Evolutionary conservation across 2,888 invertebrate species (phyloP), one percentile per base, ranked within the genome.

Genomic region (Eulithis prunata): DNA sequence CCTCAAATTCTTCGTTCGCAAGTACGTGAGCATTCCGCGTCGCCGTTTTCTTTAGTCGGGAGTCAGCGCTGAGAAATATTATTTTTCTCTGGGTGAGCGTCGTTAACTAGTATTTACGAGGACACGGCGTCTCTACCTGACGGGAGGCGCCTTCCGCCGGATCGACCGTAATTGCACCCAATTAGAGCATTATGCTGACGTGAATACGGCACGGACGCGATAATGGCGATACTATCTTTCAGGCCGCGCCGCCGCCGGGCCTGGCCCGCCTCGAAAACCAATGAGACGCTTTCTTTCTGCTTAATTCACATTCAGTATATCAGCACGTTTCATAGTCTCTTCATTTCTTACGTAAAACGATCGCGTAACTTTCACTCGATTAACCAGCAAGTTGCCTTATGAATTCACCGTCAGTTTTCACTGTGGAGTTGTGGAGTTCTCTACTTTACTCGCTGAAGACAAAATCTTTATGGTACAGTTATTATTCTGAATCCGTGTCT

Each of bases 111-210:
- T 91, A 91, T 91, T 93, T 91, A 93, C 89, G 91, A 88, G 89
- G 87, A 90, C 87, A 86, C 84, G 83, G 82, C 85, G 84, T 79
- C 81, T 86, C 88, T 87, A 91, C 91, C 91, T 91, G 91, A 88
- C 89, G 87, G 71, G 81, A 80, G 86, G 84, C 76, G 86, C 86
- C 88, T 88, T 88, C 87, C 86, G 81, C 84, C 85, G 86, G 88
- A 87, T 88, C 87, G 87, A 79, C 80, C 85, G 89, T 93, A 92
- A 93, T 92, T 92, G 90, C 86, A 85, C 86, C 90, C 92, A 93
- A 93, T 93, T 93, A 93, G 90, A 90, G 86, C 88, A 90, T 93
- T 90, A 91, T 88, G 92, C 92, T 92, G 91, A 93, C 91, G 90
- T 89, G 90, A 90, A 91, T 91, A 88, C 86, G 88, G 88, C 88